Conservation (phyloP, 2,113 vertebrate species). For the Notothenia rossii region DNA sequence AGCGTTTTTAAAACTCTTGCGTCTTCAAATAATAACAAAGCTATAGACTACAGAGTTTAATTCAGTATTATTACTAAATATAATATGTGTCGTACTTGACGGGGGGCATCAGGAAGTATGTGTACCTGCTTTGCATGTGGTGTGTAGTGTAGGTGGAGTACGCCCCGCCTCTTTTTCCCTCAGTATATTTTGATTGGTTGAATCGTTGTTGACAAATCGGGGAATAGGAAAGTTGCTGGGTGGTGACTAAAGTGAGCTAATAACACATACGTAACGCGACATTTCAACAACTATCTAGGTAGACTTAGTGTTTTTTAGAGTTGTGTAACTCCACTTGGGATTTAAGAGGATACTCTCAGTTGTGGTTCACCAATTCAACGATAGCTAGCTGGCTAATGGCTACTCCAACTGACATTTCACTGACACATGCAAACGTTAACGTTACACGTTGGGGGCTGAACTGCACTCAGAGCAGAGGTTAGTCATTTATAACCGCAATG, state of each 20-base stretch:
- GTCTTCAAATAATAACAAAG: too few relatives aligned
- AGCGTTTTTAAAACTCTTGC: too few relatives aligned
- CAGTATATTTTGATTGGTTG: constrained; percentile 47
- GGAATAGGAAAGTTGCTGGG: constrained; percentile 33
- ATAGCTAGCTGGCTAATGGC: constrained; percentile 24
- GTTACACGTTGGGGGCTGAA: not conserved
- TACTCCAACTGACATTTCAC: not conserved
- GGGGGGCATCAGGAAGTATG: not conserved
- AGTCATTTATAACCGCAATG: not conserved
- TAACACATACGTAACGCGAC: not conserved
- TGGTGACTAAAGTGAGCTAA: not conserved
- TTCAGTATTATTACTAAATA: not conserved
- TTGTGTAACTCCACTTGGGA: not conserved
- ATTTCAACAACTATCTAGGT: not conserved
- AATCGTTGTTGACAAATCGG: constrained; percentile 2
- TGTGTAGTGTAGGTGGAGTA: not conserved
- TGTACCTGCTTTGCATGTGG: not conserved
- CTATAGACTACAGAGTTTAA: not conserved
- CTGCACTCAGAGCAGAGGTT: not conserved
- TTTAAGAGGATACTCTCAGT: too few relatives aligned
- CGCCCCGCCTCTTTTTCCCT: constrained; percentile 20
- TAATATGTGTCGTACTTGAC: not conserved
- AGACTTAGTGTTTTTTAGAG: not conserved
- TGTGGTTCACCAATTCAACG: too few relatives aligned
- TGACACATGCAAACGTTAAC: constrained; percentile 2